phyloP scores from a whole-genome alignment of 2,113 vertebrate genomes.

The Hemiprocne comata region DNA sequence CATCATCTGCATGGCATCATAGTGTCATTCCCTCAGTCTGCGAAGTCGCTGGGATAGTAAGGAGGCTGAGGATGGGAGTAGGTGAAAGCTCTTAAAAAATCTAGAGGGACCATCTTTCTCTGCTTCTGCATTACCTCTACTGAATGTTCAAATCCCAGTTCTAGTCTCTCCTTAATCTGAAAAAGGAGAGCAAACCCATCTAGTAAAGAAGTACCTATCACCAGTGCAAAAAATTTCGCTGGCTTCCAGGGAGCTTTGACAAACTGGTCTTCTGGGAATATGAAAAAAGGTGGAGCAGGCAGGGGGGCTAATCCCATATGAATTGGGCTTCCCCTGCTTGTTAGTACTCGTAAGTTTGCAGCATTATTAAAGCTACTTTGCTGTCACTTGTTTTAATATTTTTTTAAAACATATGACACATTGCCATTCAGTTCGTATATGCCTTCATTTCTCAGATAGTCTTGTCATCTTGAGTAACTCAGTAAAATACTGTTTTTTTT shows the following conservation, averaged over 20 bases:
- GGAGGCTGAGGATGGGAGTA: background rate
- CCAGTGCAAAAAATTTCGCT: background rate
- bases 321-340: background rate
- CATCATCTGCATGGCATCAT: background rate
- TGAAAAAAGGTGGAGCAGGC: background rate
- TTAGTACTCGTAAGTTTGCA: background rate
- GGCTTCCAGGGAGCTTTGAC: background rate
- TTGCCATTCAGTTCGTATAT: background rate
- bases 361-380: background rate
- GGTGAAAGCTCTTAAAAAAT: background rate
- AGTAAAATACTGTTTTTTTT: background rate
- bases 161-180: background rate
- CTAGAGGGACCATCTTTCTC: background rate
- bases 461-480: background rate
- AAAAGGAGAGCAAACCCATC: background rate
- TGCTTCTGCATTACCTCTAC: background rate
- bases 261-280: background rate
- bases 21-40: background rate
- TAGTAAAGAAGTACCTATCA: background rate
- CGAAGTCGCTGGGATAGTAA: background rate
- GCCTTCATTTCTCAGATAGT: background rate
- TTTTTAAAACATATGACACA: background rate
- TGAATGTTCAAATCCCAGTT: background rate
- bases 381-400: background rate
- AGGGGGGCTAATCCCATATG: fast-evolving